Evolutionary conservation across 2,797 vertebrate species (phyloP).

Genomic region (Crax fasciolata): DNA sequence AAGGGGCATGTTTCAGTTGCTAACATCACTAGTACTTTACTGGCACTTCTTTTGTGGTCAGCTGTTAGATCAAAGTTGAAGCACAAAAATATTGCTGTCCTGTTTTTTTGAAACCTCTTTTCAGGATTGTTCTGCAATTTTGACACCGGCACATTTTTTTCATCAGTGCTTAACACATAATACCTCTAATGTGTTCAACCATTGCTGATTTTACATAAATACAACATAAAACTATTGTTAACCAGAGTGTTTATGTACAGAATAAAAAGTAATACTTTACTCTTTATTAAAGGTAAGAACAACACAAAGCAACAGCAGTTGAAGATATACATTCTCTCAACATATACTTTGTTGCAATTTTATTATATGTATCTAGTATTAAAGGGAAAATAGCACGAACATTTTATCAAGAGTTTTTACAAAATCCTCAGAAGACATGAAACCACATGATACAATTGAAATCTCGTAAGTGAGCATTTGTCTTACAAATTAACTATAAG

Average conservation of each 20-base stretch:
- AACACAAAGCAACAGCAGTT: constrained; percentile 7
- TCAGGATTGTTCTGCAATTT: neutral
- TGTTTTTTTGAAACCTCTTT: neutral
- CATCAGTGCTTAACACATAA: neutral
- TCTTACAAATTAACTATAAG: neutral
- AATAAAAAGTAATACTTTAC: constrained; percentile 21
- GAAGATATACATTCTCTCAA: neutral
- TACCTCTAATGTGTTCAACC: neutral
- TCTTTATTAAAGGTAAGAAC: neutral
- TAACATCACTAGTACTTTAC: neutral
- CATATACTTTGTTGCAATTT: neutral
- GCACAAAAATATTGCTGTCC: neutral
- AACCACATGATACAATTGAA: constrained; percentile 6
- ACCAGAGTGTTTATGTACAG: neutral
- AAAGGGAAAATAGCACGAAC: constrained; percentile 24
- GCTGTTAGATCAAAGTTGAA: neutral
- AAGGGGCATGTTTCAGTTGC: neutral
- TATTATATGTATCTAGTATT: constrained; percentile 11
- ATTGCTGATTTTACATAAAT: constrained; percentile 20
- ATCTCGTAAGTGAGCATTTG: neutral
- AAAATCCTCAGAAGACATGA: constrained; percentile 30
- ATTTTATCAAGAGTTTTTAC: constrained; percentile 32
- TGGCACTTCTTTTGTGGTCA: neutral
- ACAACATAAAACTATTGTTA: constrained; percentile 23
- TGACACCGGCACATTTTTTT: constrained; percentile 17